Base-by-base conservation (phyloP, 2,797 vertebrate genomes). In the Cossypha polioptera region DNA sequence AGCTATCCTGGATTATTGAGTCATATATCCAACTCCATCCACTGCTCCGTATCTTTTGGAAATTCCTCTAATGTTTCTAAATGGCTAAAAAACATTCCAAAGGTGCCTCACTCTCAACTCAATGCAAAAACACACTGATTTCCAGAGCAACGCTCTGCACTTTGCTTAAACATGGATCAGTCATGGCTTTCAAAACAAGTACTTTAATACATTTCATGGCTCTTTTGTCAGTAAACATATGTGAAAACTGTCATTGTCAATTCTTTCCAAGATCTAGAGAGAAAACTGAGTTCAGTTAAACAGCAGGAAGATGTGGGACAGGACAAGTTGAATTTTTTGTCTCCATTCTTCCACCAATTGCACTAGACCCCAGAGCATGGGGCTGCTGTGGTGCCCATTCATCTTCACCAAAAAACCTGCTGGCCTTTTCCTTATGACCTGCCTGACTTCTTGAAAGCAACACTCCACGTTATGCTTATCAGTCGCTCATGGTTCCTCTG, bases 321-420 rank as follows among this genome's bases (percentile, higher is more conserved):
- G 13, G 18, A 53, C 3, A 6, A 45, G 16, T 2, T 9, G 3
- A 18, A 61, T 7, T 75, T 88, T 69, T 59, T 45, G 26, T 9
- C 26, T 63, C 43, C 3, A 1, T 76, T 77, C 28, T 84, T 20
- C 9, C 11, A 57, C 4, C 61, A 19, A 12, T 13, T 1, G 0
- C 18, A 25, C 2, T 9, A 28, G 3, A 65, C 5, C 25, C 9
- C 62, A 65, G 14, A 53, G 47, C 38, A 47, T 7, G 1, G 2
- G 9, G 13, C 29, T 57, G 55, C 63, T 66, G 25, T 0, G 1
- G 14, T 36, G 16, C 17, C 26, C 10, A 5, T 36, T 36, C 8
- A 28, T 38, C 38, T 43, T 69, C 66, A 47, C 15, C 31, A 59
- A 61, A 31, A 2, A 73, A 26, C 5, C 63, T 31, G 18, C 9